Evolutionary conservation across 2,797 vertebrate genomes (phyloP), one percentile per base, ranked within the genome.

Genomic region (Polyboroides typus): DNA sequence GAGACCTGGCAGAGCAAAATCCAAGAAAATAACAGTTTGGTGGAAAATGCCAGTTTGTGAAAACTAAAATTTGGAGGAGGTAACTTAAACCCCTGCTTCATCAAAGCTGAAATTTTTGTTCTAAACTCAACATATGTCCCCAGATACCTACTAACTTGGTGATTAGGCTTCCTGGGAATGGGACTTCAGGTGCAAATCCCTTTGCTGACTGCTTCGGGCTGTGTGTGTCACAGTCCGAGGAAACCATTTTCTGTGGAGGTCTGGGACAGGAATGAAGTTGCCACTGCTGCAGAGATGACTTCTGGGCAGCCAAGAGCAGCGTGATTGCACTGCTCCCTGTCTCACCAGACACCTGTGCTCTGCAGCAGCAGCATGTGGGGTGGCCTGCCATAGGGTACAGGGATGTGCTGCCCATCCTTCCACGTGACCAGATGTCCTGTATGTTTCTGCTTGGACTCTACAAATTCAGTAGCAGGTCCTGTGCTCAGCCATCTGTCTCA

Each of bases 401-500:
- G 36, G 14, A 70, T 22, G 5, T 26, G 33, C 34, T 87, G 26
- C 47, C 42, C 18, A 6, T 45, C 56, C n/a, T 40, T 34, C 38
- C 2, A 0, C 0, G 1, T 29, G 58, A 44, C 15, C 38, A 86
- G 73, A 11, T 63, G 44, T 20, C 6, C 29, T 58, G 1, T 36
- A 15, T 10, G 25, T 15, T 70, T 90, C 47, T 90, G 21, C 31
- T 34, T 44, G 67, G 53, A 22, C 36, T 47, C 0, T 11, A 26
- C 11, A 72, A 26, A 23, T 50, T 82, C 9, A 45, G 15, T 50
- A 44, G 21, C 80, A 63, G 29, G 36, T 70, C 55, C 44, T 2
- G 1, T 44, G 9, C 34, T 70, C 59, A 62, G 16, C 44, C 75
- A 38, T 33, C 1, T 4, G 21, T 25, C 42, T 63, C 64, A 42